Evolutionary conservation across 2,888 invertebrate genomes (phyloP).

Genomic region (Mythimna loreyi): DNA sequence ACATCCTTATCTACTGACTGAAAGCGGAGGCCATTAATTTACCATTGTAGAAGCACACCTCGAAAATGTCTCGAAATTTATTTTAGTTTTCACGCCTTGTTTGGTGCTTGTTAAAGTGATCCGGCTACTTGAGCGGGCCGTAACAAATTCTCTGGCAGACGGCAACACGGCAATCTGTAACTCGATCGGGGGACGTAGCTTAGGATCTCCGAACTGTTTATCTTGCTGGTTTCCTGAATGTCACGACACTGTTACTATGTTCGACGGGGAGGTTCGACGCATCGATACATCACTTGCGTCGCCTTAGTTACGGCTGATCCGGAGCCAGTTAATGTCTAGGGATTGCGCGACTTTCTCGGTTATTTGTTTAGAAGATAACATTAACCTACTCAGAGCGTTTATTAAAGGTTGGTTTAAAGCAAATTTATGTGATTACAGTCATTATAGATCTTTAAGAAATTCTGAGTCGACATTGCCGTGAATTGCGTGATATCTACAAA

Average conservation of each 20-base stretch:
- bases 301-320: constrained; percentile 53
- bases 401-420: constrained; percentile 8
- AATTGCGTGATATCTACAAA: not conserved
- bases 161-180: constrained; percentile 78
- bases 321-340: constrained; percentile 39
- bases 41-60: constrained; percentile 53
- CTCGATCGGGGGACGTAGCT: constrained; percentile 69
- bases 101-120: constrained; percentile 74
- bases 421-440: not conserved
- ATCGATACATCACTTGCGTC: constrained; percentile 58
- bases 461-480: not conserved
- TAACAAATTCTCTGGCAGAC: constrained; percentile 77
- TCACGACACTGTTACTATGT: constrained; percentile 62
- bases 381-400: constrained; percentile 13
- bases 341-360: constrained; percentile 33
- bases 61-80: constrained; percentile 63
- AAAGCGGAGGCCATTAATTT: constrained; percentile 62
- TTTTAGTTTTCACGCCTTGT: constrained; percentile 70
- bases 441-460: not conserved
- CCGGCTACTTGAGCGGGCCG: constrained; percentile 69
- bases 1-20: constrained; percentile 55
- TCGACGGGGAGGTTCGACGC: constrained; percentile 44
- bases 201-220: constrained; percentile 59
- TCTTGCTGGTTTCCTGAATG: constrained; percentile 57
- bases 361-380: constrained; percentile 40